Evolutionary conservation across 2,797 vertebrate species (phyloP).

Genomic region (Syngnathus rostellatus): DNA sequence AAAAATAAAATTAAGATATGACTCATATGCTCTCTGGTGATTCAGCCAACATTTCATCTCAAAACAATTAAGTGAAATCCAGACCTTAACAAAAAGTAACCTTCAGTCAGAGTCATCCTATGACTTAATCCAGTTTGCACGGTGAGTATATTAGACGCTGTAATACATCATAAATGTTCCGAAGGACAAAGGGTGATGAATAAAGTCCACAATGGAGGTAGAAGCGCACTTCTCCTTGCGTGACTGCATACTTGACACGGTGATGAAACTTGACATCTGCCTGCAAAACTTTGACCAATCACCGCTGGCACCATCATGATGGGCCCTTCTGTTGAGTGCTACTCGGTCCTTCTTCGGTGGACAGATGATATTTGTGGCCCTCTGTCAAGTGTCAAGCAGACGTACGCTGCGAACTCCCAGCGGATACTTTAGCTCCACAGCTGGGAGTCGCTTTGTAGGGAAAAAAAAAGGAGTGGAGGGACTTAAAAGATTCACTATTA

Average conservation of each 20-base stretch:
- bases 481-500: conserved; percentile 37
- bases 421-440: conserved; percentile 17
- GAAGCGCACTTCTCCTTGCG: not conserved
- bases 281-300: not conserved
- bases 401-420: not conserved
- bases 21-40: not conserved
- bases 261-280: not conserved
- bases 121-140: not conserved
- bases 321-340: not conserved
- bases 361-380: not conserved
- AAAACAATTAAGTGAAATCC: not conserved
- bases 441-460: conserved; percentile 12
- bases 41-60: not conserved
- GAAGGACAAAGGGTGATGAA: not conserved
- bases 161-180: not conserved
- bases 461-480: conserved; percentile 28
- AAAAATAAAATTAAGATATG: not conserved
- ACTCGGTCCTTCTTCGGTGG: not conserved
- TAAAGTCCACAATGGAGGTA: not conserved
- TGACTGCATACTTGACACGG: not conserved
- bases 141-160: not conserved
- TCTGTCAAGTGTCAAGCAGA: conserved; percentile 3
- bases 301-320: not conserved
- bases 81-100: not conserved
- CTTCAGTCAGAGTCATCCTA: not conserved